Conservation (phyloP, 2,113 vertebrate species). For the Pipa parva region DNA sequence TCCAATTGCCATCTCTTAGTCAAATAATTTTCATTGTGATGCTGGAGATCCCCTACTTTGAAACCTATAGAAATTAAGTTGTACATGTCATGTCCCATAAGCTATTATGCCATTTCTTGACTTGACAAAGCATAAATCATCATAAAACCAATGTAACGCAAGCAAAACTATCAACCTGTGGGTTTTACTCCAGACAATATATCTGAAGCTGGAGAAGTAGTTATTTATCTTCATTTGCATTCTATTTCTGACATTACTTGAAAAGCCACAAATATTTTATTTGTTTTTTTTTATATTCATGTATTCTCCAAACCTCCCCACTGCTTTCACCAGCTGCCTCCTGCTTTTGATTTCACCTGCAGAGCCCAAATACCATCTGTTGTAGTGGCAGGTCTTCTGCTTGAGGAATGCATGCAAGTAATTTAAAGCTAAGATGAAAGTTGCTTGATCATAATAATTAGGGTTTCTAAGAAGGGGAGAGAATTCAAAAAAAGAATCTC, state of each 20-base stretch:
- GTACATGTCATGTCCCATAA: neutral
- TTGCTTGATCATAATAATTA: slow-evolving; percentile 4
- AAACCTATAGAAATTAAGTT: neutral
- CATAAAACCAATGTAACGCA: neutral
- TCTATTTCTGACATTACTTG: slow-evolving; percentile 21
- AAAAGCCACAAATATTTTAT: slow-evolving; percentile 19
- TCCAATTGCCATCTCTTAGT: neutral
- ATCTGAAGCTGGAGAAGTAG: slow-evolving; percentile 11
- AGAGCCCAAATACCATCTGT: slow-evolving; percentile 22
- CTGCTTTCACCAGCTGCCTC: slow-evolving; percentile 29
- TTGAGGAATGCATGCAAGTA: neutral
- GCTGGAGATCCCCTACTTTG: neutral
- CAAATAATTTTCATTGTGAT: neutral
- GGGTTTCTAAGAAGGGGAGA: neutral
- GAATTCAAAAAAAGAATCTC: neutral
- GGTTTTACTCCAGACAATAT: neutral
- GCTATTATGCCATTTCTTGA: neutral
- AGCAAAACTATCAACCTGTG: neutral
- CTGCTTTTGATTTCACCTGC: slow-evolving; percentile 35
- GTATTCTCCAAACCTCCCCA: slow-evolving; percentile 22
- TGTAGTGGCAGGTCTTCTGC: neutral
- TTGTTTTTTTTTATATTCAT: slow-evolving; percentile 3
- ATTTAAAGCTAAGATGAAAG: slow-evolving; percentile 6
- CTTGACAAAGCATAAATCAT: slow-evolving; percentile 25
- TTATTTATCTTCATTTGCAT: slow-evolving; percentile 33